Conservation (phyloP, 2,797 vertebrate genomes). For the Ctenosaura bakeri region DNA sequence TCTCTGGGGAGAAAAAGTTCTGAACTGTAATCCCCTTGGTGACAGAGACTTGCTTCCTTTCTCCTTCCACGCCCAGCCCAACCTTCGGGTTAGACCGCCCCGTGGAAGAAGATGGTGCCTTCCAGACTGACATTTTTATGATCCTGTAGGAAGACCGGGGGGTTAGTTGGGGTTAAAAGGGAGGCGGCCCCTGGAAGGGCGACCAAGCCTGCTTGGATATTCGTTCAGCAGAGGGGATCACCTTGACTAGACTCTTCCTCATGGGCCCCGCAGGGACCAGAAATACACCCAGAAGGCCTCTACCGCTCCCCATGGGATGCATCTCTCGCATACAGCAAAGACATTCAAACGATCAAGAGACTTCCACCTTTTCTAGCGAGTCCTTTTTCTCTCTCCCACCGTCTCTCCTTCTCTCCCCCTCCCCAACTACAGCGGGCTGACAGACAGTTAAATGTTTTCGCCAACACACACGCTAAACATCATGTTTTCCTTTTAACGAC, state of each 20-base stretch:
- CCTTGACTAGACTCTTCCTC: not conserved
- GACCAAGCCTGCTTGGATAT: not conserved
- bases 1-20: not conserved
- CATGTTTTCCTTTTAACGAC: conserved; percentile 9
- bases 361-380: not conserved
- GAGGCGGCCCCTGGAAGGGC: too few species aligned
- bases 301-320: not conserved
- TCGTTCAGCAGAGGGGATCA: not conserved
- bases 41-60: not conserved
- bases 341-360: not conserved
- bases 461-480: conserved; percentile 9
- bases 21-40: not conserved
- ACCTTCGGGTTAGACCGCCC: too few species aligned
- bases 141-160: too few species aligned
- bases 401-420: not conserved
- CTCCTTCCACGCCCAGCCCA: not conserved
- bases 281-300: too few species aligned
- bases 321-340: too few species aligned
- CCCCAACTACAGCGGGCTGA: not conserved
- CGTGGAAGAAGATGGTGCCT: not conserved
- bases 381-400: too few species aligned
- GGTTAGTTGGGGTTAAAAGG: too few species aligned
- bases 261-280: not conserved
- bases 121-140: too few species aligned
- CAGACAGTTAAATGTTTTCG: conserved; percentile 25